Base-by-base conservation (phyloP, 2,888 invertebrate species). In the Embidobia sp. region DNA sequence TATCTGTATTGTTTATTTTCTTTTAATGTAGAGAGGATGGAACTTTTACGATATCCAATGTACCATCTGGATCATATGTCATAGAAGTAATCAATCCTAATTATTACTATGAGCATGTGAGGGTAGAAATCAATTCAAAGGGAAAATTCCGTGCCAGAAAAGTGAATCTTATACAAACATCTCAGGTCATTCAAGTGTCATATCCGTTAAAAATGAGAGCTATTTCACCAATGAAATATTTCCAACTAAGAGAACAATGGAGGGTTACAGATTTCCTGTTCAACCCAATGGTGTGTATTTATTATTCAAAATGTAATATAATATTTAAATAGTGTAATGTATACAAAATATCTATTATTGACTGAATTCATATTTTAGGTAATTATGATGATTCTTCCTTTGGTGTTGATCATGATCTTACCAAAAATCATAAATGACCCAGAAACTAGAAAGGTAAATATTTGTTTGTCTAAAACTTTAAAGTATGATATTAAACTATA, bases 341-440 rank as follows among this genome's bases (percentile, higher is more conserved):
- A n/a, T n/a, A n/a, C n/a, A n/a, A n/a, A n/a, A n/a, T n/a, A n/a
- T n/a, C n/a, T n/a, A n/a, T n/a, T n/a, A n/a, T n/a, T n/a, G n/a
- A n/a, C n/a, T n/a, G n/a, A n/a, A n/a, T n/a, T n/a, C n/a, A n/a
- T n/a, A n/a, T 83, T 88, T 18, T 86, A 93, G 93, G 92, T 98
- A 3, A 92, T 99, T 77, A 98, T 98, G 96, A 99, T 98, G 98
- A 93, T 98, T 15, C 89, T 98, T 78, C 98, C 98, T 0, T 90
- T 98, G 22, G 87, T 98, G 2, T 91, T 98, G 3, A 95, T 99
- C 82, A 95, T 98, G 94, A 92, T 98, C 77, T 90, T 98, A 84
- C 98, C 98, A 0, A 98, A 98, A 90, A 94, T 98, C 93, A 96
- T 99, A 94, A 98, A 97, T 86, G 99, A 99, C 90, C 98, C 98